Conservation (phyloP, 2,797 vertebrate species). For the Anniella stebbinsi region DNA sequence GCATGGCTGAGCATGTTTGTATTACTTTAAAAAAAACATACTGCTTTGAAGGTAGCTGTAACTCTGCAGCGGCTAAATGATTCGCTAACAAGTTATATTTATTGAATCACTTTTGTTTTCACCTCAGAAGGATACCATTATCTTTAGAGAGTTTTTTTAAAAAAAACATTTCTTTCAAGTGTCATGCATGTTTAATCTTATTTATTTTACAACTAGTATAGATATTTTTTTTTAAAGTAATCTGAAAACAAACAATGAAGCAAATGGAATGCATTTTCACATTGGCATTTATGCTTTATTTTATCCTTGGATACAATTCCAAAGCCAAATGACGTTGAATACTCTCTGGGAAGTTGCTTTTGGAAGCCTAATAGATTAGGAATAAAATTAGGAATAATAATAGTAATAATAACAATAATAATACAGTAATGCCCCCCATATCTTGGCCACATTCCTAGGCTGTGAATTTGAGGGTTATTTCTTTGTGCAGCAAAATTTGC, state of each 20-base stretch:
- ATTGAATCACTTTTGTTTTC: slow-evolving; percentile 35
- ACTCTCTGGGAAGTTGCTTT: background rate
- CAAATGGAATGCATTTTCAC: slow-evolving; percentile 9
- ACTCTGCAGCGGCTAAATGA: slow-evolving; percentile 33
- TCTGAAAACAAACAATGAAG: slow-evolving; percentile 2
- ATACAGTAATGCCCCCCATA: too few relatives aligned
- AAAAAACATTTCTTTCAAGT: slow-evolving; percentile 13
- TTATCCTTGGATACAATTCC: background rate
- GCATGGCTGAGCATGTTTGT: slow-evolving; percentile 46
- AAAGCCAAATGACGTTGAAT: background rate
- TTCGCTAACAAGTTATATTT: slow-evolving; percentile 39
- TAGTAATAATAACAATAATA: background rate
- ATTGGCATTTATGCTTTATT: background rate
- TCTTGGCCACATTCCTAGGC: background rate
- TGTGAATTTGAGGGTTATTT: background rate
- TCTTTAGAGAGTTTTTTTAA: background rate
- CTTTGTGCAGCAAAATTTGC: background rate
- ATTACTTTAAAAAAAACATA: slow-evolving; percentile 14
- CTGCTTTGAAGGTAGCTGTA: slow-evolving; percentile 49
- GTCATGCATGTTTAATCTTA: slow-evolving; percentile 24
- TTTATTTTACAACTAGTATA: slow-evolving; percentile 11
- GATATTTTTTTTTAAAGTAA: background rate
- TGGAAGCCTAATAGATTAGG: background rate
- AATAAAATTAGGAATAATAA: background rate
- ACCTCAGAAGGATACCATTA: slow-evolving; percentile 33